Percentiles rank a stretch among this genome's conserved stretches.
Evolutionary conservation across 2,888 invertebrate species (phyloP).

Genomic region (Drosophila gaucha): DNA sequence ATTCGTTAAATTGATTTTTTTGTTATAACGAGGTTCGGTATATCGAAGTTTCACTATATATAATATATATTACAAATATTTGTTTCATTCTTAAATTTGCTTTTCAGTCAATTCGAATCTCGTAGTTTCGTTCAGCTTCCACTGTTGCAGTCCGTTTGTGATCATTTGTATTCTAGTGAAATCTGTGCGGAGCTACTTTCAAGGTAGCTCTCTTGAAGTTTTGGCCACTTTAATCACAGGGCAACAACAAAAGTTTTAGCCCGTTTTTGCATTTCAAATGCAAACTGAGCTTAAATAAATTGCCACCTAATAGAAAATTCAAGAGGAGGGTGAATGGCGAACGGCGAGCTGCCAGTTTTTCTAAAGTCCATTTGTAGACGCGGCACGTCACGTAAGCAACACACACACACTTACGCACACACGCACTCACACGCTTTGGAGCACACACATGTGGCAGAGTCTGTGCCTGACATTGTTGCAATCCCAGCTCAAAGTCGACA

Average conservation of each 20-base stretch:
- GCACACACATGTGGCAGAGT: constrained; percentile 15
- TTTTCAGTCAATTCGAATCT: background rate
- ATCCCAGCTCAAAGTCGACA: constrained; percentile 26
- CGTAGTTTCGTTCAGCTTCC: background rate
- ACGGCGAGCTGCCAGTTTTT: constrained; percentile 5
- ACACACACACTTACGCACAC: background rate
- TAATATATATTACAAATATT: background rate
- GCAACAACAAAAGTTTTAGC: background rate
- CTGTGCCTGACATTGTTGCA: constrained; percentile 50
- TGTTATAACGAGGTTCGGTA: too few species aligned
- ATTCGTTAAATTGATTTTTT: too few species aligned
- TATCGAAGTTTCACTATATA: too few species aligned
- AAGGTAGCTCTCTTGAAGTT: constrained; percentile 1
- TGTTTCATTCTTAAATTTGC: background rate
- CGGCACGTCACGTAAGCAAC: constrained; percentile 29
- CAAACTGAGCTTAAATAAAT: constrained; percentile 68
- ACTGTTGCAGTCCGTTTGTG: constrained; percentile 21
- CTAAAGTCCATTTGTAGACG: constrained; percentile 31
- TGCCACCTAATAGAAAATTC: constrained; percentile 68
- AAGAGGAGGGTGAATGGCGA: constrained; percentile 28
- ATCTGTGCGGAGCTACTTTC: constrained; percentile 6
- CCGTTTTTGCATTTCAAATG: constrained; percentile 45
- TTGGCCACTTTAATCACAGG: constrained; percentile 26
- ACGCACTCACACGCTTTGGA: constrained; percentile 1
- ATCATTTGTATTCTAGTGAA: constrained; percentile 13